Evolutionary conservation across 2,113 vertebrate species (phyloP).

Genomic region (Psittacula cyanocephala): DNA sequence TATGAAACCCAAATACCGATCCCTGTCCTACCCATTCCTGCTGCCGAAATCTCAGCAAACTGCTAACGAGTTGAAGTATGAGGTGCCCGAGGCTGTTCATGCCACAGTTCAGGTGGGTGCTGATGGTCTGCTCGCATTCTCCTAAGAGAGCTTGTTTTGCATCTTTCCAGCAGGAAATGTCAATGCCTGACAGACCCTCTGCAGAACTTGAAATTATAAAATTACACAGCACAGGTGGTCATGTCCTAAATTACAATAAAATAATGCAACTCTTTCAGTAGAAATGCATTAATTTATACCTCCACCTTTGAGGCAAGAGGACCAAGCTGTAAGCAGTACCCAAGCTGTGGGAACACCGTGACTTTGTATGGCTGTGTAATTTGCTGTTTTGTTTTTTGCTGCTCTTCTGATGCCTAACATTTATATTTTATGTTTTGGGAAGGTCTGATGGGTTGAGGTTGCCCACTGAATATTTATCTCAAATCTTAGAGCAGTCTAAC

Average conservation of each 20-base stretch:
- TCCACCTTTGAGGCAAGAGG: not conserved
- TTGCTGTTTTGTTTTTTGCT: not conserved
- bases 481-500: not conserved
- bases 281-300: not conserved
- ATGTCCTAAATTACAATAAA: not conserved
- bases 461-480: not conserved
- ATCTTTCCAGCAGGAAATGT: not conserved
- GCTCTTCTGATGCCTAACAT: not conserved
- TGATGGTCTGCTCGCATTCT: not conserved
- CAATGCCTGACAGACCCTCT: not conserved
- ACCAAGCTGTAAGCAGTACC: not conserved
- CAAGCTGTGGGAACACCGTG: not conserved
- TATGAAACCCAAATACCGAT: constrained; percentile 92
- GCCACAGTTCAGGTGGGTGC: constrained; percentile 85
- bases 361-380: not conserved
- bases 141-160: not conserved
- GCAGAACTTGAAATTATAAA: not conserved
- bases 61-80: constrained; percentile 82
- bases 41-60: constrained; percentile 92
- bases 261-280: not conserved
- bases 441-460: not conserved
- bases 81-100: constrained; percentile 80
- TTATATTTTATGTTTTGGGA: not conserved
- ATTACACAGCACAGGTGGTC: not conserved
- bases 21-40: constrained; percentile 88